phyloP scores from a whole-genome alignment of 2,797 vertebrate species.

The Lagocephalus sceleratus region DNA sequence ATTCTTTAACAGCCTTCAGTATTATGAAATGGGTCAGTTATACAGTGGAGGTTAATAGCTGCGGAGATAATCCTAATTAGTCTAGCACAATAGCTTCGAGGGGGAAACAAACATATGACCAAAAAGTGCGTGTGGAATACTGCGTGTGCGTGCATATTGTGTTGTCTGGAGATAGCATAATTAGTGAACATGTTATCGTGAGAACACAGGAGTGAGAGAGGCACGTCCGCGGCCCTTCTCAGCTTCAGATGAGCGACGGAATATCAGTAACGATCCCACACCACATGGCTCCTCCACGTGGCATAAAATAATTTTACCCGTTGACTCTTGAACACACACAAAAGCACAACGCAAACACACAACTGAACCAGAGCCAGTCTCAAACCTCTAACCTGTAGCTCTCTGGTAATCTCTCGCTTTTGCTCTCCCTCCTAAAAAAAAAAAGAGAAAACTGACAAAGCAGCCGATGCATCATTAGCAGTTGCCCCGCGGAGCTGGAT shows the following conservation, averaged over 20 bases:
- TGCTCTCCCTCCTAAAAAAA: constrained; percentile 44
- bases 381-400: constrained; percentile 34
- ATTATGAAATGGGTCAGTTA: constrained; percentile 21
- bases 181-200: too few species aligned
- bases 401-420: constrained; percentile 15
- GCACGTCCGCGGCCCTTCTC: too few species aligned
- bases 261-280: too few species aligned
- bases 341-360: too few species aligned
- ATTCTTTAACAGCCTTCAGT: constrained; percentile 12
- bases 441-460: constrained; percentile 60
- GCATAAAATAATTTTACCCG: too few species aligned
- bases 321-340: too few species aligned
- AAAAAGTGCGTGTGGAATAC: constrained; percentile 1
- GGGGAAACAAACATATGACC: background rate
- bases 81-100: constrained; percentile 3
- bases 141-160: too few species aligned
- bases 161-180: too few species aligned
- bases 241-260: too few species aligned
- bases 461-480: constrained; percentile 67
- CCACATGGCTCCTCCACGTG: too few species aligned
- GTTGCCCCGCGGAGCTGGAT: constrained; percentile 61
- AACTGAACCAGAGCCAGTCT: constrained; percentile 6
- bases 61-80: constrained; percentile 28
- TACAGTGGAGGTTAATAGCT: constrained; percentile 11
- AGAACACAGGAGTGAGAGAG: too few species aligned